Base-by-base conservation (phyloP, 2,797 vertebrate genomes). In the Danio choprae region DNA sequence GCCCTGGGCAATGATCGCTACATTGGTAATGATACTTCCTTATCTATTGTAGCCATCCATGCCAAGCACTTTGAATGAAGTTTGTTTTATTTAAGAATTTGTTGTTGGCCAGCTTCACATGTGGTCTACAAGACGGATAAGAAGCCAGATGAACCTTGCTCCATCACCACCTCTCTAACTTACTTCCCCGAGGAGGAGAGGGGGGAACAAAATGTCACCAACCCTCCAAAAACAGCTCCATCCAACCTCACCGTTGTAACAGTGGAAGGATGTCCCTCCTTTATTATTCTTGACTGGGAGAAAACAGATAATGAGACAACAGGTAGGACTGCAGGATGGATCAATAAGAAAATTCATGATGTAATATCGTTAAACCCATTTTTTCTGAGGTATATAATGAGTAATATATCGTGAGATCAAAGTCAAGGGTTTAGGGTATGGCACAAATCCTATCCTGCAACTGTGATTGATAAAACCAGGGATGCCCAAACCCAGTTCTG, bases 201-300 rank as follows among this genome's bases (percentile, higher is more conserved):
- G 0, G 78, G 82, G 0, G 92, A 89, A 77, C 87, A 89, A 0
- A 95, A 94, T 15, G 89, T 94, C 74, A 94, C 92, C 1, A 91
- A 87, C 69, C 92, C 95, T 8, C 97, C 97, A 0, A 93, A 88
- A 83, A 91, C 92, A 68, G 92, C 96, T 1, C 97, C 97, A 8
- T 95, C 96, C 41, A 99, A 98, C 86, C 93, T 99, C 83, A 99
- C 97, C 0, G 95, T 99, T 84, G 96, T 98, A 80, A 98, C 97
- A 0, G 97, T 99, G 59, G 97, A 99, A 80, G 97, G 97, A 6
- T 99, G 97, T 64, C 93, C 97, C 0, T 96, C 96, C 7, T 99
- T 99, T 20, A 88, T 99, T 87, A 96, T 99, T 88, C 71, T 99
- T 72, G 96, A 97, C 87, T 99, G 97, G 97, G 90, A 96, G 63